phyloP scores from a whole-genome alignment of 2,113 vertebrate species.

The Phaethon lepturus region DNA sequence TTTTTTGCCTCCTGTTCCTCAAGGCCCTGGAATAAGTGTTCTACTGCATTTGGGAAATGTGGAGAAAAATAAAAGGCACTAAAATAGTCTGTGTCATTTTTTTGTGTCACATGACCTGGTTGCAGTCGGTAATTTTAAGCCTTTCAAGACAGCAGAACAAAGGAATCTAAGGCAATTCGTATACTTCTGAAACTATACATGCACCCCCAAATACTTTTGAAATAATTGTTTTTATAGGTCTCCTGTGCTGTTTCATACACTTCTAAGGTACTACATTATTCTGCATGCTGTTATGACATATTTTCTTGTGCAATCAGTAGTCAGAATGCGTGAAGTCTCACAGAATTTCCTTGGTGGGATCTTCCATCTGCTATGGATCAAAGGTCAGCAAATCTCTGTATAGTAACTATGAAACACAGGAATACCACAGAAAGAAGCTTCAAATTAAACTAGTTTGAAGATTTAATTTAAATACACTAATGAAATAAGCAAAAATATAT shows the following conservation, averaged over 20 bases:
- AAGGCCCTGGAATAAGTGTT: neutral
- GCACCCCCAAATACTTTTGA: neutral
- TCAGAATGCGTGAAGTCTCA: neutral
- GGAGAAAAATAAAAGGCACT: neutral
- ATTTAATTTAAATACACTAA: conserved; percentile 13
- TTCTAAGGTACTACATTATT: neutral
- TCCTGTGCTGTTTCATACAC: neutral
- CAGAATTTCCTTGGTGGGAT: neutral
- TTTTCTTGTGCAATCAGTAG: neutral
- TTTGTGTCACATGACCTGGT: rapidly evolving
- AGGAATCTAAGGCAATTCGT: neutral
- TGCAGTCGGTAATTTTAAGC: neutral
- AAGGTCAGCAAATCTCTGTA: neutral
- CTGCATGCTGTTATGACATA: neutral
- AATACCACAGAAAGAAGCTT: neutral
- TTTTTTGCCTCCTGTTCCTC: neutral
- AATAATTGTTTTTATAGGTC: neutral
- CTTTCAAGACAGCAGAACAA: neutral
- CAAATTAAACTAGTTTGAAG: neutral
- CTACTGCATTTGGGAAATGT: neutral
- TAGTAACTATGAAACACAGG: neutral
- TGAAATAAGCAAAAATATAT: neutral
- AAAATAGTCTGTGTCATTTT: neutral
- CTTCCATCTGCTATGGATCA: neutral
- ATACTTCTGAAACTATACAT: neutral